Base-by-base conservation (phyloP, 1,140 invertebrate genomes). In the Pachypeltis micranthus region DNA sequence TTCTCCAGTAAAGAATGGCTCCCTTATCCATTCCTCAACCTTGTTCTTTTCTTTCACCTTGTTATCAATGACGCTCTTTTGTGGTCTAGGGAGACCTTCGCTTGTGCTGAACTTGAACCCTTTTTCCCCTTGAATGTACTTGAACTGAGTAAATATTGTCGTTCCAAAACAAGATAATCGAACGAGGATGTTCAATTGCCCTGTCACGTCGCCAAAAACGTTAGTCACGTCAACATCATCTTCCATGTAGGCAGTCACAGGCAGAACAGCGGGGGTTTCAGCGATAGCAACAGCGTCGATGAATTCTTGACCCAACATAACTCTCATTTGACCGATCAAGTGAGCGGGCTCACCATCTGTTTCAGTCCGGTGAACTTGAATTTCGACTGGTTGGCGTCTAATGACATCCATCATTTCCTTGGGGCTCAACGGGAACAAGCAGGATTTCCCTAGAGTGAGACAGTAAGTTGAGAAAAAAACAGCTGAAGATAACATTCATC, bases 81-180 rank as follows among this genome's bases (percentile, higher is more conserved):
- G 12, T 4, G 47, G 19, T 21, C 4, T 51, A 10, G 23, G 12
- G 10, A 51, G 12, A 10, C 47, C 47, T 51, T 51, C 47, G 19
- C 47, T 51, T 7, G 47, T 51, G 21, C 27, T 57, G 12, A 29
- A 57, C 25, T 26, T 57, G 55, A 57, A 26, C 3, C 55, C 55
- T 57, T 28, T 57, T 14, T 57, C 55, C 10, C 55, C 55, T 27
- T 57, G 55, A 4, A 57, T 57, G 23, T 57, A 29, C 27, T 57
- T 57, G 26, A 57, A 57, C 55, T 57, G 55, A 26, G 55, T 57
- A 21, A 57, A 57, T 10, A 57, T 57, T 12, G 55, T 57, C 26
- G 55, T 2, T 28, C 55, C 55, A 25, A 57, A 57, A 29, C 55
- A 57, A 7, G 21, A 57, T 3, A 57, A 25, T 12, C 26, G 7